phyloP scores from a whole-genome alignment of 92 coral and sea anemone genomes.

The Porites lobata region DNA sequence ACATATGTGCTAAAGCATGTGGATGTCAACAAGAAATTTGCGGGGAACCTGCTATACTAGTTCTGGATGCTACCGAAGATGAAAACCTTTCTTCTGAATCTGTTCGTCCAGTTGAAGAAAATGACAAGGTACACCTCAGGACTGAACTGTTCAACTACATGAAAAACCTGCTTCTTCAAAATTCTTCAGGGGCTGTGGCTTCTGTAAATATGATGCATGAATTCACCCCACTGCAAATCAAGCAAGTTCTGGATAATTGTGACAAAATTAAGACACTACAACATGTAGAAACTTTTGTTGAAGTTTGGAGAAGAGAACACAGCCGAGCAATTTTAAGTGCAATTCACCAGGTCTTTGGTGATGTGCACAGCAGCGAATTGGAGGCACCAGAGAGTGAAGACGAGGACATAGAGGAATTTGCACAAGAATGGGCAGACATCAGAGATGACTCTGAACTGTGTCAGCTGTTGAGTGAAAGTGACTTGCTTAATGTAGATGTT shows the following conservation, averaged over 20 bases:
- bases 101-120: conserved; percentile 36
- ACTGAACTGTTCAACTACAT: conserved; percentile 32
- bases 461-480: conserved; percentile 51
- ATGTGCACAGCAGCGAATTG: conserved; percentile 22
- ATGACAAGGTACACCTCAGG: conserved; percentile 30
- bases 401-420: conserved; percentile 38
- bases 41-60: conserved; percentile 20
- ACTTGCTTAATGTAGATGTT: conserved; percentile 51
- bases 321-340: conserved; percentile 34
- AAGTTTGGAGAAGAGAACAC: conserved; percentile 67
- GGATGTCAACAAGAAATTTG: conserved; percentile 63
- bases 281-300: conserved; percentile 57
- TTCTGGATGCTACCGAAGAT: conserved; percentile 29
- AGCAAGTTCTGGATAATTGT: not conserved
- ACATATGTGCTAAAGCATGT: conserved; percentile 64
- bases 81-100: conserved; percentile 8
- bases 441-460: conserved; percentile 70
- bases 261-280: conserved; percentile 2
- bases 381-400: conserved; percentile 32
- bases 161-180: conserved; percentile 31
- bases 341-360: conserved; percentile 50
- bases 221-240: conserved; percentile 44
- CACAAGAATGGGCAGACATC: conserved; percentile 63
- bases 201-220: conserved; percentile 43
- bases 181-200: conserved; percentile 41